phyloP scores from a whole-genome alignment of 1,140 invertebrate species.

The Augochlora pura region DNA sequence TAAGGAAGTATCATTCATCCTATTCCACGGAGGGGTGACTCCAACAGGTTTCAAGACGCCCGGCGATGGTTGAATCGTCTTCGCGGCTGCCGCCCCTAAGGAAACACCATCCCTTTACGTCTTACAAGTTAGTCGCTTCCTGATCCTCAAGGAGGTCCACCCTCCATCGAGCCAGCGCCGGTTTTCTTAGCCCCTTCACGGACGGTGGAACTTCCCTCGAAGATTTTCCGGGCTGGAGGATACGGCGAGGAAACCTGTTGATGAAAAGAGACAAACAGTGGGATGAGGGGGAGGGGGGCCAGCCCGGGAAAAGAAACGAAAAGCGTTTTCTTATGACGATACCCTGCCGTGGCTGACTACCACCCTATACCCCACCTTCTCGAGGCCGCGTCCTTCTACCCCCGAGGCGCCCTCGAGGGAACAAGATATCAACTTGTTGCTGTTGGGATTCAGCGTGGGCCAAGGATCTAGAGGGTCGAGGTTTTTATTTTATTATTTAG shows the following conservation, averaged over 20 bases:
- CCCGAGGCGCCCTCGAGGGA: conserved; percentile 49
- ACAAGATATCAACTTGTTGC: conserved; percentile 76
- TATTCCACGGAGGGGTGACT: conserved; percentile 46
- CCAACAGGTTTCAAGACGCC: conserved; percentile 74
- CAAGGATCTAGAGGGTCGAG: conserved; percentile 58
- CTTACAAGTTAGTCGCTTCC: conserved; percentile 46
- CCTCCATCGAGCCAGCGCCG: conserved; percentile 45
- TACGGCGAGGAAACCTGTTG: conserved; percentile 65
- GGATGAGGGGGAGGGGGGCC: conserved; percentile 17
- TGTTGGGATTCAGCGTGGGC: conserved; percentile 62
- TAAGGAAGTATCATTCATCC: conserved; percentile 74
- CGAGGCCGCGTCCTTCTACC: conserved; percentile 26
- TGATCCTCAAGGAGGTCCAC: conserved; percentile 54
- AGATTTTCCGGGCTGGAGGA: conserved; percentile 75
- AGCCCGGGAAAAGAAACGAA: conserved; percentile 45
- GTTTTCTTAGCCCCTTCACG: conserved; percentile 74
- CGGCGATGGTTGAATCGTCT: conserved; percentile 24
- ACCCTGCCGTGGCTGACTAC: conserved; percentile 7
- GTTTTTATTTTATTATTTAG: conserved; percentile 70
- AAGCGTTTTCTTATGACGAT: conserved; percentile 63
- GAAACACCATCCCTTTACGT: conserved; percentile 54
- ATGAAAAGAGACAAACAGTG: conserved; percentile 55
- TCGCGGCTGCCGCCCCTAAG: conserved; percentile 42
- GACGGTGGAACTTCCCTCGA: conserved; percentile 64
- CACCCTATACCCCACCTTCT: not conserved